phyloP scores from a whole-genome alignment of 92 coral and sea anemone species.

The Paragorgia papillata region DNA sequence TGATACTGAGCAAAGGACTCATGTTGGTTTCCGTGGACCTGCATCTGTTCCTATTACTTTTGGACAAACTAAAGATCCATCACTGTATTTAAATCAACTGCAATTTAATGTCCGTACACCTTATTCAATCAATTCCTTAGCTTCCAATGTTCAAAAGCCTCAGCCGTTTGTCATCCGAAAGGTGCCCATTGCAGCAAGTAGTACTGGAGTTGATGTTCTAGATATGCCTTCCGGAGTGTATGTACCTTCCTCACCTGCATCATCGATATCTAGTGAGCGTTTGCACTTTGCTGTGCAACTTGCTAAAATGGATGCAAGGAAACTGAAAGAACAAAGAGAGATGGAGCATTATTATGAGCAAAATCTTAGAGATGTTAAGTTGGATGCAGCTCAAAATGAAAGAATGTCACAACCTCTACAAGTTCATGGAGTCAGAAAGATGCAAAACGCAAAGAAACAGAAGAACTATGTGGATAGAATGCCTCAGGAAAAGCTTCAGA shows the following conservation, averaged over 20 bases:
- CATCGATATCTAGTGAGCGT: constrained; percentile 76
- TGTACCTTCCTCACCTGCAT: constrained; percentile 43
- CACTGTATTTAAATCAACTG: constrained; percentile 66
- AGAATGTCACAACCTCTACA: constrained; percentile 27
- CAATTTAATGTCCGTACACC: constrained; percentile 85
- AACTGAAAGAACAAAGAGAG: constrained; percentile 53
- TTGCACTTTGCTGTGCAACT: constrained; percentile 85
- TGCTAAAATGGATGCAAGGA: constrained; percentile 85
- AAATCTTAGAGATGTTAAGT: constrained; percentile 43
- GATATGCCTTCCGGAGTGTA: constrained; percentile 27
- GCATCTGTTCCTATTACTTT: constrained; percentile 13
- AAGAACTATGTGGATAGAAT: too few relatives aligned
- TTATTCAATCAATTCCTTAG: constrained; percentile 66
- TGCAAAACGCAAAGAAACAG: background rate
- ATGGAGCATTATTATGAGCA: constrained; percentile 36
- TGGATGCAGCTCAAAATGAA: constrained; percentile 23
- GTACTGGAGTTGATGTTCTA: constrained; percentile 16
- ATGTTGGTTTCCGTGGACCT: constrained; percentile 50
- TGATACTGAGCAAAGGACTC: constrained; percentile 23
- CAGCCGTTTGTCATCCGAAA: constrained; percentile 86
- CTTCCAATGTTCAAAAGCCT: constrained; percentile 86
- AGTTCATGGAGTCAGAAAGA: constrained; percentile 5
- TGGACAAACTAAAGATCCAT: background rate
- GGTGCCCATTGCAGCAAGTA: constrained; percentile 38
- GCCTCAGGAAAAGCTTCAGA: too few relatives aligned